These are phyloP conservation scores for Drosophila bocki DNA, from an alignment of 1,140 invertebrate genomes.

Conservation along the genomic window DNA sequence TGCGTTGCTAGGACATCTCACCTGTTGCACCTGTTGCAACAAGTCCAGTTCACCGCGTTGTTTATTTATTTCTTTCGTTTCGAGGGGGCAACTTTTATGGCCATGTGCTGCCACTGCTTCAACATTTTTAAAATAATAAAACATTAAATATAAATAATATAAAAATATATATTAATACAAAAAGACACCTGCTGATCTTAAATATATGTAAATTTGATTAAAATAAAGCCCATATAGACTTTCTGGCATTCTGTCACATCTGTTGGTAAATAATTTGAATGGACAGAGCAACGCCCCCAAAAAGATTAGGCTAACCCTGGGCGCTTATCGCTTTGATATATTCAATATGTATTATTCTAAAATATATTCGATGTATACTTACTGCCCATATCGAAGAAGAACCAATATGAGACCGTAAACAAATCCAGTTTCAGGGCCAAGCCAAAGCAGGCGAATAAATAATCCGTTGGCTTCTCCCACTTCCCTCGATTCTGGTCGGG, in stretches of 20 bases:
- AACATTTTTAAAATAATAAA: not conserved
- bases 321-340: conserved; percentile 4
- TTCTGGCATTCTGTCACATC: not conserved
- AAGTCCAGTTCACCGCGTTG: conserved; percentile 28
- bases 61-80: not conserved
- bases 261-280: not conserved
- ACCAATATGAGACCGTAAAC: conserved; percentile 57
- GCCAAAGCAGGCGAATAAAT: conserved; percentile 66
- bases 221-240: not conserved
- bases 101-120: no score
- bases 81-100: not conserved
- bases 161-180: not conserved
- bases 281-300: conserved; percentile 29
- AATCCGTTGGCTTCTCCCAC: conserved; percentile 75
- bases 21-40: conserved; percentile 66
- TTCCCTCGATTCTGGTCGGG: conserved; percentile 71
- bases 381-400: conserved; percentile 68
- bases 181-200: not conserved
- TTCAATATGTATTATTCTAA: not conserved
- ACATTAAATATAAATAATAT: not conserved
- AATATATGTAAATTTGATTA: not conserved
- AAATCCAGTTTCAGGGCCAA: conserved; percentile 70
- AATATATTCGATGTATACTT: conserved; percentile 40
- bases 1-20: conserved; percentile 63
- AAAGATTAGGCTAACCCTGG: conserved; percentile 26